A percentile compares a stretch with the other conserved stretches of the same genome.
These are phyloP conservation scores for Atherix ibis DNA, from an alignment of 2,888 invertebrate genomes.

Conservation along the genomic window DNA sequence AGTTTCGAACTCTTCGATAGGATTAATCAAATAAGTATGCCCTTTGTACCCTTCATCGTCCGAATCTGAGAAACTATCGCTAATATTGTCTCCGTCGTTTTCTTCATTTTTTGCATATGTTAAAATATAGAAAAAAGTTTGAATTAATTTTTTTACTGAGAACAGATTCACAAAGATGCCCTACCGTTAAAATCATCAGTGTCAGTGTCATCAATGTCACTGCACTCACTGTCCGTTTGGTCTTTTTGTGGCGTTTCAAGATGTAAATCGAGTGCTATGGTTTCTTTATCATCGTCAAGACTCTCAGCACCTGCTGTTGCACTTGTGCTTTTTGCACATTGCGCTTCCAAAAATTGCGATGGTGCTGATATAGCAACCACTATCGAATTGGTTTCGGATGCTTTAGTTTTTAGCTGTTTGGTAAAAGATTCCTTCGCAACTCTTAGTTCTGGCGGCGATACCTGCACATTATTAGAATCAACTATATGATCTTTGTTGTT, in stretches of 20 bases:
- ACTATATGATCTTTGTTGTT: no score
- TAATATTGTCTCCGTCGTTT: conserved; percentile 3
- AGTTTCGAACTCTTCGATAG: background rate
- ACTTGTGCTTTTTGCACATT: background rate
- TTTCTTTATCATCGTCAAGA: background rate
- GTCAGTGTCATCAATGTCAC: background rate
- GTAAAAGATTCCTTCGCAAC: background rate
- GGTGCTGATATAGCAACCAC: background rate
- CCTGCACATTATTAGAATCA: no score
- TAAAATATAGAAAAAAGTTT: background rate
- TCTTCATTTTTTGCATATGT: conserved; percentile 1
- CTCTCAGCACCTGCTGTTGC: background rate
- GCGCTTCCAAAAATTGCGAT: conserved; percentile 2
- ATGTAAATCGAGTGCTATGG: background rate
- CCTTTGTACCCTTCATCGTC: conserved; percentile 10
- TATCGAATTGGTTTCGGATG: background rate
- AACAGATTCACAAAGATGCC: background rate
- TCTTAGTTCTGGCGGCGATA: background rate
- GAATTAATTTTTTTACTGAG: background rate
- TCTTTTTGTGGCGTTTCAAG: background rate
- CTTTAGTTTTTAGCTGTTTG: background rate
- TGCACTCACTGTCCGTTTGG: background rate
- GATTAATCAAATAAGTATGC: conserved; percentile 3
- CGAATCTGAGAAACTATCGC: conserved; percentile 9
- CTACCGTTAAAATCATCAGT: background rate